Evolutionary conservation across 2,888 invertebrate species (phyloP), one percentile per base, ranked within the genome.

Genomic region (Ichneumon xanthorius): DNA sequence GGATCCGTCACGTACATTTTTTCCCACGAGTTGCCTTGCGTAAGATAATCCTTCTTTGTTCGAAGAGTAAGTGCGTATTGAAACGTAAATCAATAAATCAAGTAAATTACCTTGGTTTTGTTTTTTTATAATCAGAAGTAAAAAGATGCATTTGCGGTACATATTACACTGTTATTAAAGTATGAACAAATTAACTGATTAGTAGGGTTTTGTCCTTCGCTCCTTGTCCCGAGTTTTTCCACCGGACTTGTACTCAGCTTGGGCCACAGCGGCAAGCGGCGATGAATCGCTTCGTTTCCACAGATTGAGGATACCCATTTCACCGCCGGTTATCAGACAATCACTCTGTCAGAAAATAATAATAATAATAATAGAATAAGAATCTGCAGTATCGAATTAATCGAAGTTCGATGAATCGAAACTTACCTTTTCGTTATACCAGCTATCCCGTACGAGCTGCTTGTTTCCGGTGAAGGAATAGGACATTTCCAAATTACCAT

Each of bases 371-470:
- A 77, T n/a, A n/a, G n/a, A 85, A 78, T 68, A 76, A 68, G 30
- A 70, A 82, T 72, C 58, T 75, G 82, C 72, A 55, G 61, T 78
- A 86, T 65, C n/a, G n/a, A 19, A 19, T 33, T n/a, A 26, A 80
- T 45, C 37, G 4, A 55, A 84, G 37, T 68, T 84, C 80, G 11
- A 37, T 81, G 50, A 76, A 80, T n/a, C 22, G 37, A 63, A 48
- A 33, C 58, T 95, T 93, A 97, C 97, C 91, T 96, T 94, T 82
- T 94, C 91, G 89, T 96, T 95, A 88, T 95, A 96, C 93, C 96
- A 95, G 92, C 96, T 96, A 82, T 96, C 95, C n/a, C 97, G 94
- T 2, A 97, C 96, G 16, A 96, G 95, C 93, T 97, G 97, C 84
- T 95, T 96, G 92, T 97, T 97, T 26, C 94, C 95, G 5, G 91